Evolutionary conservation across 2,113 vertebrate genomes (phyloP).

Genomic region (Cygnus buccinator): DNA sequence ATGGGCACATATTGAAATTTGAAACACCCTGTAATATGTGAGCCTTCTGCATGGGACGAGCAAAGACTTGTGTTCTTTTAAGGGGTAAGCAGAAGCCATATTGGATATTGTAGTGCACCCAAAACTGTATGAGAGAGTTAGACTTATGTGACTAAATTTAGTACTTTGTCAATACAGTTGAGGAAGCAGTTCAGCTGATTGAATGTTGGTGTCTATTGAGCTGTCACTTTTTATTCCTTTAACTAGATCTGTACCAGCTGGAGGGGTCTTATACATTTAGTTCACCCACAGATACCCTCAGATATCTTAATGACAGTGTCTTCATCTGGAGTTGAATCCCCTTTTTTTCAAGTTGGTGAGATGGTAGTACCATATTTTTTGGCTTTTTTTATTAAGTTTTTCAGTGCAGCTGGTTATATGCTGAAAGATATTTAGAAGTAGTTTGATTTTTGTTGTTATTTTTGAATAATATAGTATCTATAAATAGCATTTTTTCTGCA

Average conservation of each 20-base stretch:
- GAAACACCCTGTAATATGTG: not conserved
- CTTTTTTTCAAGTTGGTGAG: not conserved
- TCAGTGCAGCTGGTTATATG: not conserved
- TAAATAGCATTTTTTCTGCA: not conserved
- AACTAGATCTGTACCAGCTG: not conserved
- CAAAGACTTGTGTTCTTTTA: not conserved
- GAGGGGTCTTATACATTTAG: rapidly evolving
- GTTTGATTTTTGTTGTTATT: not conserved
- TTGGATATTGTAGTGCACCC: not conserved
- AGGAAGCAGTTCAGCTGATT: not conserved
- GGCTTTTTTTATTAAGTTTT: not conserved
- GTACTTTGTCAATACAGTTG: not conserved
- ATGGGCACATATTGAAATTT: rapidly evolving
- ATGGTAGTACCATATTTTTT: not conserved
- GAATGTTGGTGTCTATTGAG: not conserved
- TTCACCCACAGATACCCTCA: not conserved
- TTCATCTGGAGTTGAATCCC: not conserved
- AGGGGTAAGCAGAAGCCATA: not conserved
- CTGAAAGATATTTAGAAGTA: not conserved
- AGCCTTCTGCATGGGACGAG: not conserved
- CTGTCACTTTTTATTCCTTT: not conserved
- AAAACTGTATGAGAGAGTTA: not conserved
- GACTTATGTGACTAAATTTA: not conserved
- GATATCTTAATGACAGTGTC: not conserved
- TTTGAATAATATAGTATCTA: not conserved